Evolutionary conservation across 1,140 invertebrate genomes (phyloP).

Genomic region (Doryteuthis pealeii): DNA sequence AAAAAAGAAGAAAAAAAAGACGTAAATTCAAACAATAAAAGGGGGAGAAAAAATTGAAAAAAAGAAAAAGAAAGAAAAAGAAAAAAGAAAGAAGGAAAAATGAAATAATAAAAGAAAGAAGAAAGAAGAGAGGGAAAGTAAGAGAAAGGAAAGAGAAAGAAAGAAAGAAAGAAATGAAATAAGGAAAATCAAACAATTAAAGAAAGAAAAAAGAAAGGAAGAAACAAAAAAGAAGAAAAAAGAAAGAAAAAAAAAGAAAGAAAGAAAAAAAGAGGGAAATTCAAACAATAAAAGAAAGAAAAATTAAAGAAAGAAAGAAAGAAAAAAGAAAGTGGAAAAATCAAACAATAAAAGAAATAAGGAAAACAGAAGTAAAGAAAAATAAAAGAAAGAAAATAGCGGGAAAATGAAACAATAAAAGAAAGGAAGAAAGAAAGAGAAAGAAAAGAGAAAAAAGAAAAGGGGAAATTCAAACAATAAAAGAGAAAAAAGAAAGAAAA

Average conservation of each 20-base stretch:
- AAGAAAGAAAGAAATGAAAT: conserved; percentile 1
- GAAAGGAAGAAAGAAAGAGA: conserved; percentile 1
- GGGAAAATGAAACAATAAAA: background rate
- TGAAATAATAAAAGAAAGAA: conserved; percentile 80
- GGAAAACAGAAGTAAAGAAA: conserved; percentile 9
- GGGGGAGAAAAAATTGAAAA: conserved; percentile 66
- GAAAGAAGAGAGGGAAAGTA: conserved; percentile 65
- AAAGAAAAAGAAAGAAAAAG: background rate
- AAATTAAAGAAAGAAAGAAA: background rate
- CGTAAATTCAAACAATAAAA: conserved; percentile 62
- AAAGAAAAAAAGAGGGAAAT: background rate
- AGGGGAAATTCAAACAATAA: conserved; percentile 13
- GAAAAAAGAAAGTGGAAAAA: background rate
- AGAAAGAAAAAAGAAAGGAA: conserved; percentile 5
- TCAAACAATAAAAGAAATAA: background rate
- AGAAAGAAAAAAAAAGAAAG: background rate
- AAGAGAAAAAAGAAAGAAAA: conserved; percentile 10
- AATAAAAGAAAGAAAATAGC: conserved; percentile 3
- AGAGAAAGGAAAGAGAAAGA: background rate
- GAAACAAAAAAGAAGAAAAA: conserved; percentile 7
- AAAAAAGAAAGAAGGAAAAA: conserved; percentile 43
- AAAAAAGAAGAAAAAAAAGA: conserved; percentile 64
- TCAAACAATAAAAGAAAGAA: background rate
- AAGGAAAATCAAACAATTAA: too few relatives aligned
- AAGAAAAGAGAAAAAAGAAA: conserved; percentile 5